Base-by-base conservation (phyloP, 2,113 vertebrate genomes). In the Callionymus lyra region DNA sequence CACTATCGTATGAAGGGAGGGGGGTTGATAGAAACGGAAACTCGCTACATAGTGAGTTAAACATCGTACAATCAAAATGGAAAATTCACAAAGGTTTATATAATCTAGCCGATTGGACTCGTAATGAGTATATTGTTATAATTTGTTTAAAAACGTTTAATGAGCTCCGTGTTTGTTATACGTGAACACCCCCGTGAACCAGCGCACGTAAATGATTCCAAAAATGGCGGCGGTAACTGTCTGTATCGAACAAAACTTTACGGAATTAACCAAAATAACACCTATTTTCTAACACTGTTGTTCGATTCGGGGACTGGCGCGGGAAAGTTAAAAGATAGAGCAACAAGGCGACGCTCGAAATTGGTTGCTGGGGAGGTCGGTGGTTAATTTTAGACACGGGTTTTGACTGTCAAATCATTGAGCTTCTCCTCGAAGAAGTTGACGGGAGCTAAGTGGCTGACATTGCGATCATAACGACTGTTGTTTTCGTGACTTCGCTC, bases 211-310 rank as follows among this genome's bases (percentile, higher is more conserved):
- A 71, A 58, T n/a, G 11, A 15, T 38, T 75, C 81, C 61, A 38
- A 81, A 85, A 43, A 87, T 87, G 85, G 85, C 82, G 66, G 72
- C 56, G 70, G 63, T 69, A 63, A 74, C 65, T 79, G 70, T 72
- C 68, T 65, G 68, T 68, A 47, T 63, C 59, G 63, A 84, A 75
- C 81, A 74, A 85, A 87, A 87, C 80, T 87, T 87, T 86, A 50
- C 59, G 50, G 34, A 58, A 65, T 68, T 69, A 47, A 50, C 33
- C 43, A 37, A 36, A 64, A 64, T 63, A 13, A 12, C 8, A 50
- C 13, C 2, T n/a, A 6, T 5, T 10, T 2, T 3, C 44, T 44
- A n/a, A n/a, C n/a, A n/a, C n/a, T n/a, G n/a, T n/a, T 2, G 12
- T 38, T 2, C 6, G 6, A 13, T 27, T 1, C 5, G 11, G 33